phyloP scores from a whole-genome alignment of 64 coral and sea anemone genomes.

The Stylophora pistillata region DNA sequence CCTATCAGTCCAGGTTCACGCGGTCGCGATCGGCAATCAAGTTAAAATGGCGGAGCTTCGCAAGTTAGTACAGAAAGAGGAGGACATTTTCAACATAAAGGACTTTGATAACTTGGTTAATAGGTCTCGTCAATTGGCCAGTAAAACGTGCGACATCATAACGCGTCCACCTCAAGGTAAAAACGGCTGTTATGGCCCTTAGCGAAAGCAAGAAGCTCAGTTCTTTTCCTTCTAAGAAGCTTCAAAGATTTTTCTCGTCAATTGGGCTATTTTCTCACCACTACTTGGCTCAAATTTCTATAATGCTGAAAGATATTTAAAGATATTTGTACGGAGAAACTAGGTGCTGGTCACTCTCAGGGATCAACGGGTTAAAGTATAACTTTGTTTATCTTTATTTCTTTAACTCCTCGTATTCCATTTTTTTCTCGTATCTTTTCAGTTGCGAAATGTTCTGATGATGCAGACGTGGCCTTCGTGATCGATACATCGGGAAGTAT shows the following conservation, averaged over 20 bases:
- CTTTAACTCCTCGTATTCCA: not conserved
- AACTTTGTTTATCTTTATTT: too few species aligned
- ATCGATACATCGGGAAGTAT: slow-evolving; percentile 87
- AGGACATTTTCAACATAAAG: slow-evolving; percentile 67
- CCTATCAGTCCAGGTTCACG: slow-evolving; percentile 59
- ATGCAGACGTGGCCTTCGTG: slow-evolving; percentile 71
- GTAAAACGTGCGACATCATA: slow-evolving; percentile 32
- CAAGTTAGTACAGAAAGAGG: slow-evolving; percentile 53
- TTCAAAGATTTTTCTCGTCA: too few species aligned
- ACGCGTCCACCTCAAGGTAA: slow-evolving; percentile 30
- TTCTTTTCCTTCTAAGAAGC: too few species aligned
- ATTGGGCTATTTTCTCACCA: too few species aligned
- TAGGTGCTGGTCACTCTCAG: too few species aligned
- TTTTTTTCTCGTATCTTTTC: not conserved
- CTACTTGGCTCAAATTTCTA: too few species aligned
- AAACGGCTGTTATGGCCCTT: not conserved
- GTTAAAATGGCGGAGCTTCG: slow-evolving; percentile 63
- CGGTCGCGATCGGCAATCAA: slow-evolving; percentile 59
- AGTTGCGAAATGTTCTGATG: slow-evolving; percentile 47
- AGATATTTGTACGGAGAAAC: too few species aligned
- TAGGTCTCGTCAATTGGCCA: slow-evolving; percentile 42
- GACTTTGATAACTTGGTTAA: slow-evolving; percentile 77
- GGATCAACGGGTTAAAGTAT: too few species aligned
- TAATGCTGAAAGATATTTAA: not conserved
- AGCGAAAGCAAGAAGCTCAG: not conserved